Conservation (phyloP, 2,113 vertebrate species). For the Tachysurus vachellii region DNA sequence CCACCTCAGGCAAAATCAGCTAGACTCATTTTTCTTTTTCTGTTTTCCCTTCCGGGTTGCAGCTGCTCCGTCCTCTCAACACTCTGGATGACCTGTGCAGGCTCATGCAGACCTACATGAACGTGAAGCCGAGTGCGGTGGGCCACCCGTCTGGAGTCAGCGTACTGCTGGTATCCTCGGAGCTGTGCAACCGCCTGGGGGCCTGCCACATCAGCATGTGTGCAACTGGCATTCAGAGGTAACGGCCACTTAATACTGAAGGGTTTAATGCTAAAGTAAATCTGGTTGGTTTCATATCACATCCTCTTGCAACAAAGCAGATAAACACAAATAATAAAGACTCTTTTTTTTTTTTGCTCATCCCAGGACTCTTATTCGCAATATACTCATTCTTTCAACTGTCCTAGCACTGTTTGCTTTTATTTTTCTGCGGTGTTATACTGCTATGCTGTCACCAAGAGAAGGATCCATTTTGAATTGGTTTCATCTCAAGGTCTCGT, state of each 20-base stretch:
- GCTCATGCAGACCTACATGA: conserved; percentile 88
- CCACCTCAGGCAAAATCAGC: background rate
- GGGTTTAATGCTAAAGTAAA: background rate
- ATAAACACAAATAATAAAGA: background rate
- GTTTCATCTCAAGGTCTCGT: background rate
- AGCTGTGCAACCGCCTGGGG: conserved; percentile 94
- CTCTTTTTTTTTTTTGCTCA: background rate
- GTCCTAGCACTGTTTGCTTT: background rate
- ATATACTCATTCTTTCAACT: background rate
- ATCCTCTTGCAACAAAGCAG: background rate
- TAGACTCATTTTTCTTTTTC: background rate
- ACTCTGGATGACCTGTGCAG: conserved; percentile 95
- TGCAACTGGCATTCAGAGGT: conserved; percentile 95
- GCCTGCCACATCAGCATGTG: conserved; percentile 95
- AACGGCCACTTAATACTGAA: conserved; percentile 20
- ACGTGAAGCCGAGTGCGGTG: conserved; percentile 67
- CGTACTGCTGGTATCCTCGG: conserved; percentile 86
- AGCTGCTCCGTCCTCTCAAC: conserved; percentile 96
- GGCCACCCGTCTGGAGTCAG: conserved; percentile 79
- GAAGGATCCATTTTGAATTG: background rate
- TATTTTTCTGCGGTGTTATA: background rate
- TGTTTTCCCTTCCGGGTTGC: conserved; percentile 36
- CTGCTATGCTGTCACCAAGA: background rate
- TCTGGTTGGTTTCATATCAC: background rate
- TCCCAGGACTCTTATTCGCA: background rate